phyloP scores from a whole-genome alignment of 2,888 invertebrate species.

The Parthenolecanium corni region DNA sequence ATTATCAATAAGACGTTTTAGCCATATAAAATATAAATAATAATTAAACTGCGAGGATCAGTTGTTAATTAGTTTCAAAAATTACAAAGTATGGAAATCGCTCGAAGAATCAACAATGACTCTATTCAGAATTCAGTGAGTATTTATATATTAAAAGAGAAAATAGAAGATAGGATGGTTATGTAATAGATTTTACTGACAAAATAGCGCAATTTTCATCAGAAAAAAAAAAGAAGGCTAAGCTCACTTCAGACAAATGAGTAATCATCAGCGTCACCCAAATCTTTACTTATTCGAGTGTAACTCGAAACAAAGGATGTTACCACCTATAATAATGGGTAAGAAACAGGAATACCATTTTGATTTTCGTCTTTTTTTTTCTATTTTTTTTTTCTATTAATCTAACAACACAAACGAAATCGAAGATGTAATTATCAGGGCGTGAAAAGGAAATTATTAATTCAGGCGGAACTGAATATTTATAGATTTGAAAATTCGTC shows the following conservation, averaged over 20 bases:
- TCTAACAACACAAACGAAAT: not conserved
- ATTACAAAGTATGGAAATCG: no score
- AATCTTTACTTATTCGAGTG: slow-evolving; percentile 19
- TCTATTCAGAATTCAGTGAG: no score
- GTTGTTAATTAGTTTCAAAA: no score
- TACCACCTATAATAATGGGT: slow-evolving; percentile 21
- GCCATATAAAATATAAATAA: no score
- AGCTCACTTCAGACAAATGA: not conserved
- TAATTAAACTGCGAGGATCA: no score
- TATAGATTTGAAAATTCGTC: not conserved
- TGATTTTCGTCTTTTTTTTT: not conserved
- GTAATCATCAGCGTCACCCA: not conserved
- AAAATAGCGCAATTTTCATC: no score
- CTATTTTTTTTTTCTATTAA: no score
- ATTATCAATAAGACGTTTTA: no score
- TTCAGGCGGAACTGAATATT: slow-evolving; percentile 18
- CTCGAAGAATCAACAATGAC: no score
- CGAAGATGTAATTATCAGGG: slow-evolving; percentile 5
- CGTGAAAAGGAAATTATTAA: slow-evolving; percentile 24
- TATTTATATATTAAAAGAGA: not conserved
- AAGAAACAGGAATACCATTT: not conserved
- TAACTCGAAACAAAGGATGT: slow-evolving; percentile 24
- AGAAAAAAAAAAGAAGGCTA: not conserved
- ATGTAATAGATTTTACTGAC: not conserved
- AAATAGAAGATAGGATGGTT: not conserved